Evolutionary conservation across 2,888 invertebrate species (phyloP), one percentile per base, ranked within the genome.

Genomic region (Lacanobia wlatinum): DNA sequence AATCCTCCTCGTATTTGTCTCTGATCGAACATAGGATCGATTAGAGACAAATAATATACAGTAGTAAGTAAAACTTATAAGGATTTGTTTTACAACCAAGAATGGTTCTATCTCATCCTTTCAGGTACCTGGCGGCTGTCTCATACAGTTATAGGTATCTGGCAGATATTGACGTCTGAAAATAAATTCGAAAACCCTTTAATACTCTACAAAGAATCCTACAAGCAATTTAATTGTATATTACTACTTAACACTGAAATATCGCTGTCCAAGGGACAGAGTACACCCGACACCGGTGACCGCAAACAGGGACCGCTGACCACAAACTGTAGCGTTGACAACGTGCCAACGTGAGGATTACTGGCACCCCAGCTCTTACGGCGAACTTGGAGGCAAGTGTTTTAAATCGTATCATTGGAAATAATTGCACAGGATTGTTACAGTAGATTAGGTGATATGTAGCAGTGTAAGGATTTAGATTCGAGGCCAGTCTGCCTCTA

Each of bases 331-430:
- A 66, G 56, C 66, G 84, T 83, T 80, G 80, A 83, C 84, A 80
- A 50, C 70, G 69, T 80, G 80, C 80, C 74, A 83, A 83, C 80
- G 56, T 50, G 55, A 50, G 83, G 66, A 80, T 83, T 83, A 83
- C 66, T 10, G 43, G 34, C 67, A 53, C 59, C 72, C 55, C 12
- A 73, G 68, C 63, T 69, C 68, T 56, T 50, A 21, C 48, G 28
- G 9, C 8, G 23, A 66, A 72, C 12, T 71, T 68, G 18, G 18
- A 46, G 60, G 16, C 14, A 78, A 80, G 80, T 78, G 80, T 66
- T 73, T 83, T 80, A 28, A 52, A 83, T 78, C 6, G 40, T 23
- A 9, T 43, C 53, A 23, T 38, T 64, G 56, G 9, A 70, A 60
- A 46, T 63, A 34, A 72, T 50, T 0, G 9, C 8, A 1, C 23